A percentile compares a stretch with the other conserved stretches of the same genome.
Evolutionary conservation across 1,140 invertebrate genomes (phyloP).

Genomic region (Drosophila miranda): DNA sequence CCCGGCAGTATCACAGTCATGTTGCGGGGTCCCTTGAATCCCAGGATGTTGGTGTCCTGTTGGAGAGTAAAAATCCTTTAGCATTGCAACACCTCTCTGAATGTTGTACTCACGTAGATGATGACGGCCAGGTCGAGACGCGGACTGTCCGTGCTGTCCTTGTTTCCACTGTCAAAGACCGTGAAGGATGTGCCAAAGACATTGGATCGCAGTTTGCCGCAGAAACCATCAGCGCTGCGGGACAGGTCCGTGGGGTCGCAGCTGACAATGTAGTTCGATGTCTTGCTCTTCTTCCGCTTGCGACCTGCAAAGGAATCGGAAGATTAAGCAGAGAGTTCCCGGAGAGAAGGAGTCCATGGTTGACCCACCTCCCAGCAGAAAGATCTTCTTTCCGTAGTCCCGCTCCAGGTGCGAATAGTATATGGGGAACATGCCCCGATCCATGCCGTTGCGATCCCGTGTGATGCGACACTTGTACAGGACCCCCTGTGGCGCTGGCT

Average conservation of each 20-base stretch:
- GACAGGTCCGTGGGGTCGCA: constrained; percentile 99
- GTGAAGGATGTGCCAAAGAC: constrained; percentile 98
- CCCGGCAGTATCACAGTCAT: constrained; percentile 99
- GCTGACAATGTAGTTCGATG: constrained; percentile 99
- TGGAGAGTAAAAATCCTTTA: constrained; percentile 46
- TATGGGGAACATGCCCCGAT: constrained; percentile 97
- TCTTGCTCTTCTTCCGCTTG: constrained; percentile 98
- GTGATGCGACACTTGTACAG: constrained; percentile 98
- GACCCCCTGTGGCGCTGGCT: constrained; percentile 95
- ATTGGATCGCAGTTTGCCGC: constrained; percentile 97
- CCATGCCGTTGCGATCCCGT: constrained; percentile 98
- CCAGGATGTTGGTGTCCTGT: constrained; percentile 98
- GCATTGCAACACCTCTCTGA: neutral
- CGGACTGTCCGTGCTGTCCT: constrained; percentile 87
- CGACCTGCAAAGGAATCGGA: constrained; percentile 83
- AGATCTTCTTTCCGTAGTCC: constrained; percentile 98
- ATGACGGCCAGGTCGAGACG: constrained; percentile 96
- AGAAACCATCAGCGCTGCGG: constrained; percentile 94
- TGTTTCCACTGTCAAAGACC: constrained; percentile 96
- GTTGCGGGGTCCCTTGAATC: constrained; percentile 98
- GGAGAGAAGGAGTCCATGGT: neutral
- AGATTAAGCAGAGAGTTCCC: too few relatives aligned
- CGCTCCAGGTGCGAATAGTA: constrained; percentile 98
- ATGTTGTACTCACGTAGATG: constrained; percentile 89
- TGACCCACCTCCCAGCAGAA: constrained; percentile 92